These are phyloP conservation scores for Suncus etruscus DNA, from an alignment of 2,113 vertebrate genomes.

Conservation along the genomic window DNA sequence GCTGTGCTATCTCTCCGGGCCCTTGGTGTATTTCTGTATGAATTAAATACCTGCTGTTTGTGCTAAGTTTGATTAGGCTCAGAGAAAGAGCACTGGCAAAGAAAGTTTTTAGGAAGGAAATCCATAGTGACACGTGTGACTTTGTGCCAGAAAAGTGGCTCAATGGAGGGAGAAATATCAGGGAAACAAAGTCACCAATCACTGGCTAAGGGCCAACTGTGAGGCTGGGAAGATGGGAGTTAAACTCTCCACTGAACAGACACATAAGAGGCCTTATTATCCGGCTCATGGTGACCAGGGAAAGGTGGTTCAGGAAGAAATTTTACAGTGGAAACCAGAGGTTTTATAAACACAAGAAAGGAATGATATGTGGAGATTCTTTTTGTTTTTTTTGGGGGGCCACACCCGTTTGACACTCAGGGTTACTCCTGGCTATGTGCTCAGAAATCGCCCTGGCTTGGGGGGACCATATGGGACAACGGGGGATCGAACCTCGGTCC, in stretches of 20 bases:
- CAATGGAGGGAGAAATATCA: background rate
- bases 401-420: too few species aligned
- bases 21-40: background rate
- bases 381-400: too few species aligned
- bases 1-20: too few species aligned
- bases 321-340: conserved; percentile 12
- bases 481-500: too few species aligned
- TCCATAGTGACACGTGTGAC: background rate
- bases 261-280: background rate
- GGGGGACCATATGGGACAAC: too few species aligned
- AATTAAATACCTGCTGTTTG: background rate
- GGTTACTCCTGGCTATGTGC: too few species aligned
- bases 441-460: too few species aligned
- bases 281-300: background rate
- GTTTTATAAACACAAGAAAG: conserved; percentile 3
- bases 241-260: background rate
- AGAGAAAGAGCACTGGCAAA: background rate
- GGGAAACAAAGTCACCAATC: too few species aligned
- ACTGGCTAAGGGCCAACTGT: background rate
- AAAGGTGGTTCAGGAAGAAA: conserved; percentile 19
- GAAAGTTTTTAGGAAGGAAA: background rate
- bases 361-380: background rate
- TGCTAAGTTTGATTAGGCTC: background rate
- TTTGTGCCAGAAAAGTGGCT: background rate
- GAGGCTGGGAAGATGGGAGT: background rate